Evolutionary conservation across 2,797 vertebrate species (phyloP).

Genomic region (Myotis planiceps): DNA sequence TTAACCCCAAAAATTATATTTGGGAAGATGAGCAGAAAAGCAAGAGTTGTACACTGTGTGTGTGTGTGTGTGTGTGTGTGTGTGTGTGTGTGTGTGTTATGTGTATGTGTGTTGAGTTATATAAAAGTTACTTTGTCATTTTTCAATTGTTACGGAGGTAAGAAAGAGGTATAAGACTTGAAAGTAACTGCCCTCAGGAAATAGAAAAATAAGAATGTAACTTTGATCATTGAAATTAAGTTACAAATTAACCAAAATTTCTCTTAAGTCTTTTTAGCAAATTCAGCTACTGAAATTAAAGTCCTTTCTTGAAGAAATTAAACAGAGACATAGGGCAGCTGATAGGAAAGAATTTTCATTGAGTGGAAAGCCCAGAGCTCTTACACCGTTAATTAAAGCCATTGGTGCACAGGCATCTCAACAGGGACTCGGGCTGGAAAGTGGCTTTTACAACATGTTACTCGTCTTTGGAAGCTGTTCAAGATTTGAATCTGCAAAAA

Average conservation of each 20-base stretch:
- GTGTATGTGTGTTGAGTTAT: neutral
- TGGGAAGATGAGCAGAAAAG: neutral
- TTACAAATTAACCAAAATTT: constrained; percentile 43
- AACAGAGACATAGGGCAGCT: neutral
- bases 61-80: neutral
- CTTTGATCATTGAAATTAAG: constrained; percentile 43
- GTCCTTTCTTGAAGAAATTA: neutral
- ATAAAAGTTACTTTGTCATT: neutral
- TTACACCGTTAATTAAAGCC: neutral
- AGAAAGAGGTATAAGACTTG: neutral
- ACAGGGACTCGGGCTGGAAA: neutral
- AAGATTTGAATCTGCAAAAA: neutral
- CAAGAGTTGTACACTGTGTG: neutral
- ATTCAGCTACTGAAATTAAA: constrained; percentile 54
- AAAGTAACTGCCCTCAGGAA: constrained; percentile 28
- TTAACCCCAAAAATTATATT: neutral
- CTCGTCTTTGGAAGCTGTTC: neutral
- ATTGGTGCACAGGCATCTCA: neutral
- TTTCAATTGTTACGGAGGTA: neutral
- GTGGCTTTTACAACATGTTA: neutral
- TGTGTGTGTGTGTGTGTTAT: neutral
- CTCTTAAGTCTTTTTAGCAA: neutral
- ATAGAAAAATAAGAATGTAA: neutral
- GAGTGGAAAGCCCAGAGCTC: neutral
- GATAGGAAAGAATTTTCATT: neutral